These are phyloP conservation scores for Chiroxiphia lanceolata DNA, from an alignment of 2,797 vertebrate species.

Conservation along the genomic window DNA sequence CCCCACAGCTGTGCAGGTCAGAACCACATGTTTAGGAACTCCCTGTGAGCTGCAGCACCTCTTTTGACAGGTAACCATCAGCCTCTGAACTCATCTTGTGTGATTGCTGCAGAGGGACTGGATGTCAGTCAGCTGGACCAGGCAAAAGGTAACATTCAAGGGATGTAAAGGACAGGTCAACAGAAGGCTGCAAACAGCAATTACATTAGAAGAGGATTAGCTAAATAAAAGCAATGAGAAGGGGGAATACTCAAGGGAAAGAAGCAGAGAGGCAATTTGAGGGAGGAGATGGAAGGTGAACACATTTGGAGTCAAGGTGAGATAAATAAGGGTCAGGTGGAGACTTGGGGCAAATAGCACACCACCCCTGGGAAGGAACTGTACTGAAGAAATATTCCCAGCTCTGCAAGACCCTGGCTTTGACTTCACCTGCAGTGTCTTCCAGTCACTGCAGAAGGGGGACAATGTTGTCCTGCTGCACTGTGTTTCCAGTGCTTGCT, in stretches of 20 bases:
- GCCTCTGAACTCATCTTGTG: not conserved
- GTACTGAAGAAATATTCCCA: not conserved
- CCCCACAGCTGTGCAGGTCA: no score
- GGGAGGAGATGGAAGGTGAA: not conserved
- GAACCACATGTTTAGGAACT: not conserved
- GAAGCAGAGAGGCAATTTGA: not conserved
- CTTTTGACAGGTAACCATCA: not conserved
- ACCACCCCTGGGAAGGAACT: not conserved
- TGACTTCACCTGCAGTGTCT: not conserved
- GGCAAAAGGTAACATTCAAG: not conserved
- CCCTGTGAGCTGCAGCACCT: not conserved
- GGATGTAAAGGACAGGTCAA: not conserved
- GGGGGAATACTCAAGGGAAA: not conserved
- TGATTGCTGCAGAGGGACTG: not conserved
- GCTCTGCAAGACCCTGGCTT: not conserved
- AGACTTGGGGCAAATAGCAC: not conserved
- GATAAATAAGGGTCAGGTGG: not conserved
- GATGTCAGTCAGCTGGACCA: not conserved
- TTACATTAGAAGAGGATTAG: not conserved
- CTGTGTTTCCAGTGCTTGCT: fast-evolving
- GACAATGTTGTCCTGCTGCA: not conserved
- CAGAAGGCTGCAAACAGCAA: not conserved
- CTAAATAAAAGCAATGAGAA: not conserved
- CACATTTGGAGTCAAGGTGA: not conserved
- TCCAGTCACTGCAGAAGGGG: not conserved